These are phyloP conservation scores for Pimephales promelas DNA, from an alignment of 2,113 vertebrate genomes.

Conservation along the genomic window DNA sequence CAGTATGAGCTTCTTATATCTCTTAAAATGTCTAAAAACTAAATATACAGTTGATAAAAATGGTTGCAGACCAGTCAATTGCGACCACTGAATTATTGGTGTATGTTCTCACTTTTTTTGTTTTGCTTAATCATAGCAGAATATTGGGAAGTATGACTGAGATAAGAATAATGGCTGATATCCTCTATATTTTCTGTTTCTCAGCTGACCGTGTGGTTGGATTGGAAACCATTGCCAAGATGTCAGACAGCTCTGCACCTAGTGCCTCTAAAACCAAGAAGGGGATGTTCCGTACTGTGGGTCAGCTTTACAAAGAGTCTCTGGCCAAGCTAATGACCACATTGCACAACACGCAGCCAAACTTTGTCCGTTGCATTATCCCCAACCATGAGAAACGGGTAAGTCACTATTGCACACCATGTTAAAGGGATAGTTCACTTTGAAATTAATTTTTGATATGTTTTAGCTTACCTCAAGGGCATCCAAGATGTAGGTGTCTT, in stretches of 20 bases:
- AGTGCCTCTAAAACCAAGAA: constrained; percentile 94
- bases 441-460: too few species aligned
- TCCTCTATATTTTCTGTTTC: background rate
- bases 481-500: too few species aligned
- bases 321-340: constrained; percentile 96
- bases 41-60: background rate
- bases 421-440: too few species aligned
- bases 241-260: constrained; percentile 87
- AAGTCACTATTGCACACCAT: constrained; percentile 35
- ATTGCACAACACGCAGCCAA: constrained; percentile 92
- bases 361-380: constrained; percentile 98
- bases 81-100: background rate
- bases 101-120: background rate
- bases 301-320: constrained; percentile 96
- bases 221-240: constrained; percentile 93
- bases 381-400: constrained; percentile 97
- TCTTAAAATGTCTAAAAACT: background rate
- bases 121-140: background rate
- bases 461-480: too few species aligned
- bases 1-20: constrained; percentile 47
- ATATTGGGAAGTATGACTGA: background rate
- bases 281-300: constrained; percentile 97
- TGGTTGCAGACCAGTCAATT: background rate
- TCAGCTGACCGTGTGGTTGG: constrained; percentile 94
- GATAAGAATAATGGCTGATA: background rate